Base-by-base conservation (phyloP, 2,888 invertebrate genomes). In the Scelioninae gen. 1 region DNA sequence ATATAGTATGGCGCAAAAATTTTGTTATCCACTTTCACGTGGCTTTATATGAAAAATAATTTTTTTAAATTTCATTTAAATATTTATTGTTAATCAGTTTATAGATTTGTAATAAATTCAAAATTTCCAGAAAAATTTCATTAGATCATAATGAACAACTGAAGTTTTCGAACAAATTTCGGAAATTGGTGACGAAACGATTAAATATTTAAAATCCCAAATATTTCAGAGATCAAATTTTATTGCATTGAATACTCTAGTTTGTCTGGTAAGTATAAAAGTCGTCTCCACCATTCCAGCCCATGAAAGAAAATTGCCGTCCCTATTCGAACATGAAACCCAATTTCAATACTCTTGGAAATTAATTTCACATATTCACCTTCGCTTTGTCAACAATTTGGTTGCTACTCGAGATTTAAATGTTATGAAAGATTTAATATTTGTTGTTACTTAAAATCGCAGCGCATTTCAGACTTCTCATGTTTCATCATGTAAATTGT, bases 251-350 rank as follows among this genome's bases (percentile, higher is more conserved):
- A 49, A 74, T 78, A 69, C 62, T 32, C 32, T 23, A 47, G 55
- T 78, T 62, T 75, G 76, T 83, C 78, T 72, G 65, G 63, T 77
- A 47, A 69, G 85, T 81, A 69, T 83, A 83, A 86, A 86, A 83
- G 81, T 81, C 32, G 16, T 32, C 55, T 16, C 7, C 10, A 13
- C 13, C 9, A 55, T 80, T 23, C 4, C 4, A 23, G 4, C 47
- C 72, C 72, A 43, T 63, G 66, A 71, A 87, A 86, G 86, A 88
- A 88, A 86, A 88, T 87, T 88, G 84, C 84, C 68, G 78, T 79
- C 85, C 87, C 85, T 72, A 78, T 86, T 88, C 86, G 84, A 62
- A 85, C 86, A 85, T 84, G 86, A 89, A 89, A 89, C 88, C 89
- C 86, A 89, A 88, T 89, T 86, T 86, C 85, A 78, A 85, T 71